These are phyloP conservation scores for Pelobates cultripes DNA, from an alignment of 2,797 vertebrate species.

Conservation along the genomic window DNA sequence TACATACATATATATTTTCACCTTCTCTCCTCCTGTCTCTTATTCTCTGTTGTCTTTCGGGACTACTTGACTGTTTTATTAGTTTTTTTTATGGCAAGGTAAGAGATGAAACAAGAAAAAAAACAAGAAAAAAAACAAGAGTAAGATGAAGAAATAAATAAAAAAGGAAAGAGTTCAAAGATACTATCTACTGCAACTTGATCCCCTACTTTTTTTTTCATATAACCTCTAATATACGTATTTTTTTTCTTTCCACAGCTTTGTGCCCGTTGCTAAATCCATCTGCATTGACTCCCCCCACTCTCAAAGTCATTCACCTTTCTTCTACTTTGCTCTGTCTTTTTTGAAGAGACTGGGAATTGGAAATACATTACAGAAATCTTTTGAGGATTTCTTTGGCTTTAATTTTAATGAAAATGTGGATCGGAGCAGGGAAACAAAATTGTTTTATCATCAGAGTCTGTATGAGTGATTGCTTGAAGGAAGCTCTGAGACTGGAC, in stretches of 20 bases:
- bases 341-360: constrained; percentile 43
- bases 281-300: constrained; percentile 2
- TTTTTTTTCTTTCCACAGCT: background rate
- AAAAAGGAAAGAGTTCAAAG: constrained; percentile 15
- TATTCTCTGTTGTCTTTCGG: constrained; percentile 36
- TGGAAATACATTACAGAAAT: constrained; percentile 59
- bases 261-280: constrained; percentile 25
- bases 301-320: constrained; percentile 42
- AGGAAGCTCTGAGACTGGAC: constrained; percentile 40
- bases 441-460: constrained; percentile 63
- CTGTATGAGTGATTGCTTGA: constrained; percentile 58
- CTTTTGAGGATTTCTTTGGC: constrained; percentile 58
- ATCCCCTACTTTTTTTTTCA: background rate
- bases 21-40: constrained; percentile 55
- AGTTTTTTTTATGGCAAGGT: constrained; percentile 51
- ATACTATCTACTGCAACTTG: background rate
- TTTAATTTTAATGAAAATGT: constrained; percentile 66
- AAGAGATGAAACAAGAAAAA: constrained; percentile 55
- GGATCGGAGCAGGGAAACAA: constrained; percentile 56
- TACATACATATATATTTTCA: constrained; percentile 50
- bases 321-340: constrained; percentile 32
- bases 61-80: constrained; percentile 53
- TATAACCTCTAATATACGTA: constrained; percentile 19
- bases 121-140: constrained; percentile 37
- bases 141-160: constrained; percentile 6